A percentile compares a stretch with the other conserved stretches of the same genome.
These are phyloP conservation scores for Neocrepidodera transversa DNA, from an alignment of 2,888 invertebrate species.

Conservation along the genomic window DNA sequence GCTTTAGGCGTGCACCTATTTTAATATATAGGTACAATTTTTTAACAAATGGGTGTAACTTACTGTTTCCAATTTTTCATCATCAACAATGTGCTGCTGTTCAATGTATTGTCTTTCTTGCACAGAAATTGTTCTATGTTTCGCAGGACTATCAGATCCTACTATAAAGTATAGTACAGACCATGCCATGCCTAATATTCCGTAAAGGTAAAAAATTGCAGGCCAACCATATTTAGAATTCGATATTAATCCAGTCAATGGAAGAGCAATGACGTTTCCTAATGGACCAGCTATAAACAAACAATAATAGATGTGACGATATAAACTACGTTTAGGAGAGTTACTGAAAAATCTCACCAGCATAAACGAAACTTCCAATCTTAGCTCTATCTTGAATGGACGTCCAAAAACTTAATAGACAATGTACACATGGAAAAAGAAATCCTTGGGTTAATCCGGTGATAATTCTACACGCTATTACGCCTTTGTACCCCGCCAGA, in stretches of 20 bases:
- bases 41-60: too few species aligned
- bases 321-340: too few species aligned
- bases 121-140: conserved; percentile 66
- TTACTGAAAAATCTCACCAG: too few species aligned
- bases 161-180: conserved; percentile 66
- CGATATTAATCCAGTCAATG: conserved; percentile 75
- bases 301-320: too few species aligned
- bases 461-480: conserved; percentile 41
- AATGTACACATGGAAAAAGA: conserved; percentile 74
- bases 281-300: conserved; percentile 62
- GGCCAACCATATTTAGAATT: conserved; percentile 78
- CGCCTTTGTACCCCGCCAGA: conserved; percentile 39
- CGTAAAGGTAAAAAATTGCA: conserved; percentile 78
- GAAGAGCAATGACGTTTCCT: conserved; percentile 80
- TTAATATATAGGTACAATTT: too few species aligned
- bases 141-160: conserved; percentile 72
- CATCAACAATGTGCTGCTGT: conserved; percentile 18
- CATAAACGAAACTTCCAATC: conserved; percentile 71
- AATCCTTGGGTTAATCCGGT: conserved; percentile 67
- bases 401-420: conserved; percentile 78
- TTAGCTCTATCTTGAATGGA: conserved; percentile 73
- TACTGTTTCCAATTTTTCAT: conserved; percentile 66
- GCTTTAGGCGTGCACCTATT: too few species aligned
- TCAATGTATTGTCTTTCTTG: conserved; percentile 75
- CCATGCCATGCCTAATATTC: conserved; percentile 70